Conservation (phyloP, 2,888 invertebrate genomes). For the Meiosimyza platycephala region DNA sequence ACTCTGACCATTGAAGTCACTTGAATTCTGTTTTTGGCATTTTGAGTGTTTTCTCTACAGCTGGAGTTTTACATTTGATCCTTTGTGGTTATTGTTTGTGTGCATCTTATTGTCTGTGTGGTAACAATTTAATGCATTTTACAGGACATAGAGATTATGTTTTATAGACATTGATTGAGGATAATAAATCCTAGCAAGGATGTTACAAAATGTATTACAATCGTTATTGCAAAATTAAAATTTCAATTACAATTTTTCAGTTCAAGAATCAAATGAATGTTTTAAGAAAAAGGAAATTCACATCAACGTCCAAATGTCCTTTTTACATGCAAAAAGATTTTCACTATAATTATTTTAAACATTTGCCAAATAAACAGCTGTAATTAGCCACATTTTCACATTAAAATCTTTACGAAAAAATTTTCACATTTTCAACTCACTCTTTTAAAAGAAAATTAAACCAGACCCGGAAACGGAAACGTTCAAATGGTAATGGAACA, state of each 20-base stretch:
- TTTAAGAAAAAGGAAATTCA: no score
- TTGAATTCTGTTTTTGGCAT: slow-evolving; percentile 20
- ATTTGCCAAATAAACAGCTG: neutral
- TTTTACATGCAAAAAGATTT: no score
- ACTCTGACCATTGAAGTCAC: no score
- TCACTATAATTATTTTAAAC: neutral
- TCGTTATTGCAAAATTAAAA: no score
- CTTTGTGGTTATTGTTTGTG: slow-evolving; percentile 19
- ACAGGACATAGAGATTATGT: slow-evolving; percentile 26
- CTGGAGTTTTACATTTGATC: slow-evolving; percentile 3
- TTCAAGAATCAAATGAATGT: no score
- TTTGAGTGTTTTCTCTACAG: slow-evolving; percentile 23
- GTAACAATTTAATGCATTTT: slow-evolving; percentile 23
- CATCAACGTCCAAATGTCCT: no score
- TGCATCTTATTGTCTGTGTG: slow-evolving; percentile 7
- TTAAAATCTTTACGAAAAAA: slow-evolving; percentile 13
- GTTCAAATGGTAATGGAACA: slow-evolving; percentile 24
- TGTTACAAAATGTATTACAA: no score
- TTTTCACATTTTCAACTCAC: slow-evolving; percentile 17
- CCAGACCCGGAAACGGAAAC: slow-evolving; percentile 6
- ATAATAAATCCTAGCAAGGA: slow-evolving; percentile 21
- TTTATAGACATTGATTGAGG: slow-evolving; percentile 25
- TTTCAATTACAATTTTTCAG: no score
- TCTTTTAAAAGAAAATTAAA: neutral
- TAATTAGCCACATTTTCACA: slow-evolving; percentile 27